These are phyloP conservation scores for Megathymus violae DNA, from an alignment of 1,140 invertebrate species.

Conservation along the genomic window DNA sequence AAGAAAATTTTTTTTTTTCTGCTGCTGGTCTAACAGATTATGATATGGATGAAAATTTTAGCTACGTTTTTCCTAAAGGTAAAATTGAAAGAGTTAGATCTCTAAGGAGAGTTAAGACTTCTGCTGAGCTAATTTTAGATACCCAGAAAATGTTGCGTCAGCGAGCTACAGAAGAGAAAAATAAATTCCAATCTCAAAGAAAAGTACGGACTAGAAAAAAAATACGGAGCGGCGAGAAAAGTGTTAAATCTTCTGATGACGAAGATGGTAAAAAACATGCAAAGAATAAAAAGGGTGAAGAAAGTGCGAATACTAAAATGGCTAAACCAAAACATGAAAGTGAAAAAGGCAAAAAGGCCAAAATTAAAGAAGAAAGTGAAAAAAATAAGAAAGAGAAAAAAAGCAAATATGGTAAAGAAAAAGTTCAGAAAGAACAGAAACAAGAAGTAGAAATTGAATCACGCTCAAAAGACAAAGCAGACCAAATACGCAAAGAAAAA, in stretches of 20 bases:
- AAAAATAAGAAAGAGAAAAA: conserved; percentile 17
- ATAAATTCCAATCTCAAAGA: conserved; percentile 8
- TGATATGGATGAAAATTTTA: conserved; percentile 41
- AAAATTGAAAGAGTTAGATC: conserved; percentile 28
- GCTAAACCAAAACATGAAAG: conserved; percentile 4
- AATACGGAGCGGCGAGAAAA: not conserved
- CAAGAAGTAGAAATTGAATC: not conserved
- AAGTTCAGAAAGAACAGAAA: conserved; percentile 3
- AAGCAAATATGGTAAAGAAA: conserved; percentile 19
- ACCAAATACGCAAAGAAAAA: conserved; percentile 17
- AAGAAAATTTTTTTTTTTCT: conserved; percentile 15
- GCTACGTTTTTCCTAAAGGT: conserved; percentile 52
- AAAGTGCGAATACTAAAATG: conserved; percentile 6
- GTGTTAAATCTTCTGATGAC: conserved; percentile 1
- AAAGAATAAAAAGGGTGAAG: conserved; percentile 38
- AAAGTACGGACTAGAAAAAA: not conserved
- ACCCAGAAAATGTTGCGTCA: conserved; percentile 48
- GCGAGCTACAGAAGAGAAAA: conserved; percentile 43
- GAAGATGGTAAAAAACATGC: conserved; percentile 31
- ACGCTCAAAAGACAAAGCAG: conserved; percentile 5
- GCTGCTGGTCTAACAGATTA: not conserved
- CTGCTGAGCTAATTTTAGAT: conserved; percentile 59
- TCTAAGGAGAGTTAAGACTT: conserved; percentile 43
- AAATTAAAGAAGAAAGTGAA: conserved; percentile 8
- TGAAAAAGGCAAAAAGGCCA: not conserved